Evolutionary conservation across 1,140 invertebrate genomes (phyloP).

Genomic region (Drusus annulatus): DNA sequence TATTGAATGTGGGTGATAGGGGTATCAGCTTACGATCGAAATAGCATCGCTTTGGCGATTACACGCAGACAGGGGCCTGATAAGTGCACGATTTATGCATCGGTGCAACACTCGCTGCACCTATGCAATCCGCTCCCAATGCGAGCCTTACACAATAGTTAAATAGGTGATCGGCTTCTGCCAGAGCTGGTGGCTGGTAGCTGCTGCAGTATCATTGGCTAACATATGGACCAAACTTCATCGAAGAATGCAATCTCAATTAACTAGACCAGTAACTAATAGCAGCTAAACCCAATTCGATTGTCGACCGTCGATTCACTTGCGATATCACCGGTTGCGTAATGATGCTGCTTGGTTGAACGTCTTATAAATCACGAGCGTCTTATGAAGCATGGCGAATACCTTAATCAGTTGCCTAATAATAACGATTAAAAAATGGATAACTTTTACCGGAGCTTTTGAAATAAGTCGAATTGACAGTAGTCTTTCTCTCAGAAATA

Average conservation of each 20-base stretch:
- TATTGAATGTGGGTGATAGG: no score
- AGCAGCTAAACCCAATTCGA: no score
- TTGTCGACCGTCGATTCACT: no score
- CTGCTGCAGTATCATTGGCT: neutral
- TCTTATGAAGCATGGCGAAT: no score
- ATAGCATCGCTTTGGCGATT: neutral
- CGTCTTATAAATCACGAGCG: no score
- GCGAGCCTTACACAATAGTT: conserved; percentile 8
- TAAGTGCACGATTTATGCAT: neutral
- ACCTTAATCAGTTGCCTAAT: no score
- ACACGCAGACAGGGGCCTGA: neutral
- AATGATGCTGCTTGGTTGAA: no score
- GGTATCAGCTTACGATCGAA: neutral
- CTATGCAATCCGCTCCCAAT: conserved; percentile 9
- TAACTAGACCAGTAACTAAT: conserved; percentile 16
- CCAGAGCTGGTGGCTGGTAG: conserved; percentile 16
- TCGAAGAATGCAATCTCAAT: conserved; percentile 7
- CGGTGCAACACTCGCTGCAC: neutral
- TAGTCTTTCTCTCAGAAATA: no score
- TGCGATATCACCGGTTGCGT: no score
- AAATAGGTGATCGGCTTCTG: neutral
- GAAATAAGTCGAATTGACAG: no score
- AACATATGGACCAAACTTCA: conserved; percentile 28
- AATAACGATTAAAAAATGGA: no score
- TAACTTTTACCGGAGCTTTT: no score